phyloP scores from a whole-genome alignment of 2,113 vertebrate genomes.

The Coracopsis vasa region DNA sequence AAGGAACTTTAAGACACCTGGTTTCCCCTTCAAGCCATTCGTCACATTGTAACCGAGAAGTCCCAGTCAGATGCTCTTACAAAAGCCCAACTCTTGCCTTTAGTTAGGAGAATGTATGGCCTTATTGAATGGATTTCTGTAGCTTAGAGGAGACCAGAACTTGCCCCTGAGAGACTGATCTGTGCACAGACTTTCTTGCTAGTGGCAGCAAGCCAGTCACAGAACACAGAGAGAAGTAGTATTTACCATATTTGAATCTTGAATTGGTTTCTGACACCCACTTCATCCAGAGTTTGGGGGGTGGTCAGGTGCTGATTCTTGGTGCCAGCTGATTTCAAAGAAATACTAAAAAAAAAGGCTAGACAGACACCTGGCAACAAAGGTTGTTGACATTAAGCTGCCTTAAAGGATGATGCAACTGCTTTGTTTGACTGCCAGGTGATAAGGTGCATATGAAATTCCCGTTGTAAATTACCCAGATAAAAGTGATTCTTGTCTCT shows the following conservation, averaged over 20 bases:
- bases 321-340: constrained; percentile 59
- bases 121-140: neutral
- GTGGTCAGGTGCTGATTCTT: constrained; percentile 10
- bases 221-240: neutral
- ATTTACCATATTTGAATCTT: constrained; percentile 29
- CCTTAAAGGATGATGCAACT: constrained; percentile 54
- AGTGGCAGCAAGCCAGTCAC: neutral
- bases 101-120: neutral
- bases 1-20: neutral
- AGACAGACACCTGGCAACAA: constrained; percentile 53
- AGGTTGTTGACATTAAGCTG: constrained; percentile 25
- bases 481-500: constrained; percentile 65
- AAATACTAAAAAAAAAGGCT: neutral
- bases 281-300: constrained; percentile 2
- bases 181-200: neutral
- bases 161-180: neutral
- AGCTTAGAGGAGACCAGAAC: neutral
- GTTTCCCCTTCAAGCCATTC: neutral
- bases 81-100: neutral
- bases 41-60: neutral
- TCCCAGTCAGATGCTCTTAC: neutral
- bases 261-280: neutral
- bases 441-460: constrained; percentile 73
- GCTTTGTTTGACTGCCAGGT: constrained; percentile 65
- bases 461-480: constrained; percentile 68